These are phyloP conservation scores for Harpegnathos saltator DNA, from an alignment of 1,140 invertebrate species.

Conservation along the genomic window DNA sequence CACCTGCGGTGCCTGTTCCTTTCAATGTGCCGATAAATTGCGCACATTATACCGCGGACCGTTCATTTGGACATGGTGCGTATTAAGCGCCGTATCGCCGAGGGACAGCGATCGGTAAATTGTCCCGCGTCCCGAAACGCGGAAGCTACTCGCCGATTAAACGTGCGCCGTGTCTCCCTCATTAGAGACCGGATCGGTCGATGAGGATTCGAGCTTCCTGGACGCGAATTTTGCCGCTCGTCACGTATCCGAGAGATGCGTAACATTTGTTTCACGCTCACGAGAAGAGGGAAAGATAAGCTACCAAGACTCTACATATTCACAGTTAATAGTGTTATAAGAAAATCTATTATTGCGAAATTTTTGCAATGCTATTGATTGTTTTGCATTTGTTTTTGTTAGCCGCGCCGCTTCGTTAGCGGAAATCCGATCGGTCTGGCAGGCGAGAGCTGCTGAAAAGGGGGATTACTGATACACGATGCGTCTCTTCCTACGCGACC, in stretches of 20 bases:
- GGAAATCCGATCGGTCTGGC: slow-evolving; percentile 6
- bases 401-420: slow-evolving; percentile 19
- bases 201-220: background rate
- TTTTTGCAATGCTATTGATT: too few relatives aligned
- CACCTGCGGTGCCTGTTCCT: slow-evolving; percentile 1
- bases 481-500: slow-evolving; percentile 20
- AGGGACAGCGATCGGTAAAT: slow-evolving; percentile 41
- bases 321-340: too few relatives aligned
- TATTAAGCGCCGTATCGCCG: slow-evolving; percentile 56
- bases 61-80: slow-evolving; percentile 57
- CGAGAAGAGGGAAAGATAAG: too few relatives aligned
- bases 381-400: background rate
- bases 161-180: background rate
- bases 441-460: slow-evolving; percentile 51
- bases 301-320: too few relatives aligned
- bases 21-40: slow-evolving; percentile 54
- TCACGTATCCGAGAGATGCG: too few relatives aligned
- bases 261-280: too few relatives aligned
- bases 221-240: slow-evolving; percentile 19
- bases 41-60: slow-evolving; percentile 36
- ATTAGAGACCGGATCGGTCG: background rate
- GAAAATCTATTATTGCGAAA: too few relatives aligned
- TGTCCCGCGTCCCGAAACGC: background rate
- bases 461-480: slow-evolving; percentile 54
- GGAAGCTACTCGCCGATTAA: slow-evolving; percentile 35